phyloP scores from a whole-genome alignment of 2,113 vertebrate genomes.

The Gymnocephalus cernua region DNA sequence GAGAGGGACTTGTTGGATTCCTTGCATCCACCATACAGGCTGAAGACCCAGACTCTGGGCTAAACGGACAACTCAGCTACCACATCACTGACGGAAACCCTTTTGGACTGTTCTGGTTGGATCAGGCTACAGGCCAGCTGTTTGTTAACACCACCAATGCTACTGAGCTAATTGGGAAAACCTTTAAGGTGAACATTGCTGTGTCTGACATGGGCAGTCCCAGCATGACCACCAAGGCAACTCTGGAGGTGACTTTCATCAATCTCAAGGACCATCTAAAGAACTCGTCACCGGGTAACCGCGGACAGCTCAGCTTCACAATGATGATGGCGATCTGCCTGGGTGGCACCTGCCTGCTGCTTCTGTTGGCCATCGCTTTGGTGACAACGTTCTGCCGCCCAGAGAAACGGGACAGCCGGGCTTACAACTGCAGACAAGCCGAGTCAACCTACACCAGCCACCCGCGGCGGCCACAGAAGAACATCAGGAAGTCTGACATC shows the following conservation, averaged over 20 bases:
- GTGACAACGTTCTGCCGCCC: conserved; percentile 88
- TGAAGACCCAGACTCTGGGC: conserved; percentile 88
- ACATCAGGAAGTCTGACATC: conserved; percentile 94
- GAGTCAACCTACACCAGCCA: conserved; percentile 91
- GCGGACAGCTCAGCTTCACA: conserved; percentile 82
- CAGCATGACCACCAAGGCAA: conserved; percentile 78
- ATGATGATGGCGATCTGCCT: conserved; percentile 88
- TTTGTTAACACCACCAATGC: conserved; percentile 90
- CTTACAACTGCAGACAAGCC: conserved; percentile 95
- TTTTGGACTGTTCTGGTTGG: conserved; percentile 84
- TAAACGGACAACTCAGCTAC: conserved; percentile 87
- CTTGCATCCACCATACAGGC: conserved; percentile 85
- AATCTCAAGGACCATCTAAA: conserved; percentile 87
- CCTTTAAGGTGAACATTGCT: conserved; percentile 82
- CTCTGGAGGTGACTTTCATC: conserved; percentile 87
- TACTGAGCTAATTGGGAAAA: conserved; percentile 87
- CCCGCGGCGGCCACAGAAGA: conserved; percentile 92
- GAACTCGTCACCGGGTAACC: conserved; percentile 79
- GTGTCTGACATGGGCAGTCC: conserved; percentile 88
- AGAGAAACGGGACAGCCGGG: conserved; percentile 88
- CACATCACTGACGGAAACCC: conserved; percentile 80
- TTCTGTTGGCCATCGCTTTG: conserved; percentile 85
- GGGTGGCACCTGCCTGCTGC: conserved; percentile 82
- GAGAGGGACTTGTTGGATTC: conserved; percentile 69
- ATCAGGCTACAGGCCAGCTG: conserved; percentile 85